phyloP scores from a whole-genome alignment of 2,797 vertebrate species.

The Tapera naevia region DNA sequence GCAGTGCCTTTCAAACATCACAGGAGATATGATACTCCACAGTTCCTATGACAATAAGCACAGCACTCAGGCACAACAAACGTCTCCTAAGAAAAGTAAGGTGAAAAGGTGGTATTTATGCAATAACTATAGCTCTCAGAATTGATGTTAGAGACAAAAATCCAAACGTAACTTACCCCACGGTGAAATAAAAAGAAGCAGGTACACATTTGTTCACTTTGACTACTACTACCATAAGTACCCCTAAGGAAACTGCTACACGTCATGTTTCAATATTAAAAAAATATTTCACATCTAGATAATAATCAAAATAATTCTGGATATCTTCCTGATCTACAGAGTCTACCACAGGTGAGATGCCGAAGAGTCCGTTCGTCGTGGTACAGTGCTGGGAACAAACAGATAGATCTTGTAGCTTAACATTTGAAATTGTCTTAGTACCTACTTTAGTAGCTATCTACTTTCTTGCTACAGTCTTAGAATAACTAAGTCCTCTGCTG shows the following conservation, averaged over 20 bases:
- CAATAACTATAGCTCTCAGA: not conserved
- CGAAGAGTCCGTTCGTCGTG: not conserved
- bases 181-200: constrained; percentile 40
- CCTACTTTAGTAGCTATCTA: not conserved
- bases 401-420: not conserved
- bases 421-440: not conserved
- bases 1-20: not conserved
- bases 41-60: not conserved
- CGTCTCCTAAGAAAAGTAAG: not conserved
- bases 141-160: constrained; percentile 6
- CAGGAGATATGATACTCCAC: not conserved
- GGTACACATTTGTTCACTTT: not conserved
- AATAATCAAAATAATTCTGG: not conserved
- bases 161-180: not conserved
- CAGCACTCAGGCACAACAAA: not conserved
- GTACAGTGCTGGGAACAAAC: not conserved
- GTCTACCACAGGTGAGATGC: not conserved
- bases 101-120: not conserved
- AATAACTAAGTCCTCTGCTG: not conserved
- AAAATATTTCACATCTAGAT: not conserved
- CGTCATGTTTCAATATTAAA: not conserved
- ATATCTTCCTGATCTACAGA: not conserved
- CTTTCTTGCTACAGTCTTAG: not conserved
- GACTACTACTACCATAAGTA: constrained; percentile 14
- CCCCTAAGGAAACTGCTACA: not conserved